Evolutionary conservation across 2,113 vertebrate genomes (phyloP).

Genomic region (Ammodytes marinus): DNA sequence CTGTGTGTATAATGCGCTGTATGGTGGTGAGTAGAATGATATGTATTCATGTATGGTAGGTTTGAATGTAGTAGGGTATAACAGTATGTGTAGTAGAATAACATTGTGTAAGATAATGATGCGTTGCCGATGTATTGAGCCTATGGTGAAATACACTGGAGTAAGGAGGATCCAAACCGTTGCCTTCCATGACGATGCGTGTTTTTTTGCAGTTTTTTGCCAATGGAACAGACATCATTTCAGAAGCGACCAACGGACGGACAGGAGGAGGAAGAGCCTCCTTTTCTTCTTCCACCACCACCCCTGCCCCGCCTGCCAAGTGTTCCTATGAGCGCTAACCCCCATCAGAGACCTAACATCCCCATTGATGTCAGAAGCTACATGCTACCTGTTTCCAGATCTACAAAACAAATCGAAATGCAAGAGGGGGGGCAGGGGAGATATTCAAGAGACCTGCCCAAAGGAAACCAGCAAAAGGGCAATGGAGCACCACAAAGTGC

Average conservation of each 20-base stretch:
- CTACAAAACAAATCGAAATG: constrained; percentile 28
- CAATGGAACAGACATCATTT: constrained; percentile 38
- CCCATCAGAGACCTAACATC: constrained; percentile 66
- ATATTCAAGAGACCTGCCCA: constrained; percentile 64
- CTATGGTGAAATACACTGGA: not conserved
- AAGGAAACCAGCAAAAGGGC: constrained; percentile 78
- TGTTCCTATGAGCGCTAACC: constrained; percentile 61
- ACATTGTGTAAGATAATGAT: not conserved
- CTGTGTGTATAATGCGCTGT: not conserved
- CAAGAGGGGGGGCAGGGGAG: constrained; percentile 38
- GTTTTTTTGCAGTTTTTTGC: constrained; percentile 10
- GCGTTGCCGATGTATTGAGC: not conserved
- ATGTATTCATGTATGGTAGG: not conserved
- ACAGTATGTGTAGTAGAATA: not conserved
- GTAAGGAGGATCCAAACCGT: not conserved
- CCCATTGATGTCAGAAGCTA: constrained; percentile 62
- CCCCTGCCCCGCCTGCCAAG: constrained; percentile 56
- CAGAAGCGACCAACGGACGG: constrained; percentile 41
- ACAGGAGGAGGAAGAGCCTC: constrained; percentile 46
- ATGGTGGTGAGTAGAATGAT: not conserved
- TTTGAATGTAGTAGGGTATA: constrained; percentile 1
- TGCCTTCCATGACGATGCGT: not conserved
- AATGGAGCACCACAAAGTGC: constrained; percentile 75
- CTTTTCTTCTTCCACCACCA: constrained; percentile 57
- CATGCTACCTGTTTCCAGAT: constrained; percentile 54